Conservation (phyloP, 2,113 vertebrate species). For the Psittacula cyanocephala region DNA sequence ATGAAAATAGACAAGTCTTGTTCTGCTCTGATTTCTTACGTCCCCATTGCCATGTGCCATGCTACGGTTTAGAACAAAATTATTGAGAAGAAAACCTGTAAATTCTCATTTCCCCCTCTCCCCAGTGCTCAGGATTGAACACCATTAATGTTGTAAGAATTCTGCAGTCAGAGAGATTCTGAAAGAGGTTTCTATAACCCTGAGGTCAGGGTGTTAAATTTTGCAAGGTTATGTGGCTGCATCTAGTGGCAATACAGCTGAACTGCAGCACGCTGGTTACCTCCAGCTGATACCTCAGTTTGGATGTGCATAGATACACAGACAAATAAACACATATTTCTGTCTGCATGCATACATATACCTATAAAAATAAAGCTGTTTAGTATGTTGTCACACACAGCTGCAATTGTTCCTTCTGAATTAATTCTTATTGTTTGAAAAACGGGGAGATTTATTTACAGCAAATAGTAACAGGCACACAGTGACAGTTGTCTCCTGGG, state of each 20-base stretch:
- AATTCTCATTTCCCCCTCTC: background rate
- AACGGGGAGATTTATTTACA: background rate
- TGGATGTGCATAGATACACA: background rate
- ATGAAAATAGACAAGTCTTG: background rate
- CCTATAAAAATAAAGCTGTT: background rate
- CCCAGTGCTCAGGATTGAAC: background rate
- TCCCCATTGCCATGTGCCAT: background rate
- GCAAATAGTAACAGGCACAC: background rate
- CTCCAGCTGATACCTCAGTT: background rate
- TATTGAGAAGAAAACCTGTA: background rate
- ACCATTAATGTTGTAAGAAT: background rate
- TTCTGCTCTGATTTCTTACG: background rate
- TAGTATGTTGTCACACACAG: background rate
- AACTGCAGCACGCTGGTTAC: background rate
- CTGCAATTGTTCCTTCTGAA: background rate
- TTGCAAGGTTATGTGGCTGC: conserved; percentile 48
- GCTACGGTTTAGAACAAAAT: background rate
- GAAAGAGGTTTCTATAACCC: background rate
- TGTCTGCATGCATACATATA: background rate
- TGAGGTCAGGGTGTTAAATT: background rate
- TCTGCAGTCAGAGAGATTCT: background rate
- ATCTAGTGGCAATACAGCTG: conserved; percentile 45
- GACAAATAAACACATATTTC: background rate
- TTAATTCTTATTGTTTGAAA: background rate
- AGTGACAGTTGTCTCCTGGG: background rate